These are phyloP conservation scores for Lottia scabra DNA, from an alignment of 2,888 invertebrate species.

Conservation along the genomic window DNA sequence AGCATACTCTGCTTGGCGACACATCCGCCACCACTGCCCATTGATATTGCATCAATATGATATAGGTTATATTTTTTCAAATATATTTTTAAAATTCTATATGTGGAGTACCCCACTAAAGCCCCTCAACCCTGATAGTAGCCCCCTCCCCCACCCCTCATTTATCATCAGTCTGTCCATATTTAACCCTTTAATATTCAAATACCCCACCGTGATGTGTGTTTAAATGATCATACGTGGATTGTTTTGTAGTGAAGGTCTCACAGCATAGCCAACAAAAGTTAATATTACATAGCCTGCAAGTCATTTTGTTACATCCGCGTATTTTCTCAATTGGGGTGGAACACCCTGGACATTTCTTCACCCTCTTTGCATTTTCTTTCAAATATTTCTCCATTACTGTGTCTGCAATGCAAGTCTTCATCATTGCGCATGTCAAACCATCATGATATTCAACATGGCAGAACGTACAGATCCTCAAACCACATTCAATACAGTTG, in stretches of 20 bases:
- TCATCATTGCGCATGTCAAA: slow-evolving; percentile 49
- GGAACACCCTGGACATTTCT: slow-evolving; percentile 54
- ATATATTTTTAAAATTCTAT: too few species aligned
- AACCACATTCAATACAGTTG: slow-evolving; percentile 42
- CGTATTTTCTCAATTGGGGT: slow-evolving; percentile 52
- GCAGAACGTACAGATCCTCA: slow-evolving; percentile 51
- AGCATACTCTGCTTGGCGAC: too few species aligned
- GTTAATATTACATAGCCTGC: slow-evolving; percentile 44
- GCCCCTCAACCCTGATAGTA: too few species aligned
- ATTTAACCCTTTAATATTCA: too few species aligned
- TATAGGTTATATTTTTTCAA: too few species aligned
- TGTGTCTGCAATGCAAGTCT: slow-evolving; percentile 31
- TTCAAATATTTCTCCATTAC: slow-evolving; percentile 41
- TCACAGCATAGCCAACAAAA: slow-evolving; percentile 60
- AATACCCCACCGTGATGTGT: slow-evolving; percentile 33
- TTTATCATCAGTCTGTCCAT: too few species aligned
- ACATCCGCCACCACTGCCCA: too few species aligned
- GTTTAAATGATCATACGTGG: slow-evolving; percentile 51
- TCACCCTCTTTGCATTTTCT: slow-evolving; percentile 41
- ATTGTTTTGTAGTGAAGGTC: slow-evolving; percentile 25
- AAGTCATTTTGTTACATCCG: slow-evolving; percentile 60
- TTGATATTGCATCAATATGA: too few species aligned
- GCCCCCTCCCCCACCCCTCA: too few species aligned
- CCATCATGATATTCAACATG: slow-evolving; percentile 53
- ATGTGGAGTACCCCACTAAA: too few species aligned